Conservation (phyloP, 1,140 invertebrate species). For the Eulimnadia texana region DNA sequence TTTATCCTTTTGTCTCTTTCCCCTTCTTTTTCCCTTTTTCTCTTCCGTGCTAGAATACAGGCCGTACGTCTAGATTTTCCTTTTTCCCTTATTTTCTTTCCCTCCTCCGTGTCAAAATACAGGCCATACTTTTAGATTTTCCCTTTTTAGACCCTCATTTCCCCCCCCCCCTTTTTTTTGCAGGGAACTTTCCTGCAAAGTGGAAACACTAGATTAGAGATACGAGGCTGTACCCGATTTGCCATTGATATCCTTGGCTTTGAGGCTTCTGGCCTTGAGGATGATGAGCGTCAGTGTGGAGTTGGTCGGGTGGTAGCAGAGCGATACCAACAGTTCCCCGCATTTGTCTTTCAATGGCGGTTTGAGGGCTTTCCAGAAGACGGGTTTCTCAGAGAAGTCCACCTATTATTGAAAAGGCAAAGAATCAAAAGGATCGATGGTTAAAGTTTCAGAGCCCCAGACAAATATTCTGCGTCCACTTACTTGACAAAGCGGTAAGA, state of each 20-base stretch:
- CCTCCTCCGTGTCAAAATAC: too few species aligned
- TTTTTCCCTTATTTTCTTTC: too few species aligned
- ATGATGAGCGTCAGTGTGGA: slow-evolving; percentile 72
- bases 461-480: slow-evolving; percentile 18
- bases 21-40: too few species aligned
- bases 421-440: neutral
- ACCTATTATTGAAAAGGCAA: slow-evolving; percentile 40
- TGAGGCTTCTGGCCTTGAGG: slow-evolving; percentile 78
- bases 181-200: neutral
- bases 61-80: too few species aligned
- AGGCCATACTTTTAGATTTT: too few species aligned
- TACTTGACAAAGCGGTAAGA: slow-evolving; percentile 82
- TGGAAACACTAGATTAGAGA: neutral
- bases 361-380: slow-evolving; percentile 83
- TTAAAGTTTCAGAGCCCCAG: neutral
- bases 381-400: slow-evolving; percentile 76
- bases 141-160: too few species aligned
- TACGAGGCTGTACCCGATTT: slow-evolving; percentile 61
- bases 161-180: too few species aligned
- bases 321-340: slow-evolving; percentile 73
- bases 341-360: slow-evolving; percentile 62
- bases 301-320: slow-evolving; percentile 76
- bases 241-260: slow-evolving; percentile 87
- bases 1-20: too few species aligned
- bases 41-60: too few species aligned